Evolutionary conservation across 2,888 invertebrate genomes (phyloP).

Genomic region (Criorhina ranunculi): DNA sequence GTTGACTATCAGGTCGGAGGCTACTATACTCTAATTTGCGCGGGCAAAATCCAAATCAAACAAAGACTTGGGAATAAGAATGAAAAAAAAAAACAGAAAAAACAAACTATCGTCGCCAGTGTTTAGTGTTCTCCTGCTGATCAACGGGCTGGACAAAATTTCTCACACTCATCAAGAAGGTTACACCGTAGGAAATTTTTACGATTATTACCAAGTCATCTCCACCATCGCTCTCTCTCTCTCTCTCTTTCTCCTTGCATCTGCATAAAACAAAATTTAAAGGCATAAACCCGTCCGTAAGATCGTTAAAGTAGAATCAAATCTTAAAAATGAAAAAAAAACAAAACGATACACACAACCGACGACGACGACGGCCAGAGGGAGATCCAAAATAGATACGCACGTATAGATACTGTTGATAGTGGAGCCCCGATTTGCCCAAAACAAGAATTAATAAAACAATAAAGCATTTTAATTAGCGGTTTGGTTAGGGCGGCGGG

Average conservation of each 20-base stretch:
- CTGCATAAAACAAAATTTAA: constrained; percentile 75
- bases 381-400: constrained; percentile 63
- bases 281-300: constrained; percentile 74
- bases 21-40: constrained; percentile 40
- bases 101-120: constrained; percentile 30
- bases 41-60: constrained; percentile 19
- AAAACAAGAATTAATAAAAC: constrained; percentile 73
- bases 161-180: constrained; percentile 76
- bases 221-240: constrained; percentile 2
- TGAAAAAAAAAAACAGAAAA: too few species aligned
- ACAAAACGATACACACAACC: constrained; percentile 62
- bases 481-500: neutral
- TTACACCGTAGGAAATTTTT: constrained; percentile 71
- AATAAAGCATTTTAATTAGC: constrained; percentile 76
- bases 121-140: constrained; percentile 50
- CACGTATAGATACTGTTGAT: constrained; percentile 4
- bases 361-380: constrained; percentile 20
- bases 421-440: constrained; percentile 31
- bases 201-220: constrained; percentile 76
- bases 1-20: neutral
- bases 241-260: constrained; percentile 17
- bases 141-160: constrained; percentile 46
- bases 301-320: constrained; percentile 74
- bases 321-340: constrained; percentile 16
- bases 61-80: constrained; percentile 22